These are phyloP conservation scores for Nephrotoma flavescens DNA, from an alignment of 2,888 invertebrate genomes.

Conservation along the genomic window DNA sequence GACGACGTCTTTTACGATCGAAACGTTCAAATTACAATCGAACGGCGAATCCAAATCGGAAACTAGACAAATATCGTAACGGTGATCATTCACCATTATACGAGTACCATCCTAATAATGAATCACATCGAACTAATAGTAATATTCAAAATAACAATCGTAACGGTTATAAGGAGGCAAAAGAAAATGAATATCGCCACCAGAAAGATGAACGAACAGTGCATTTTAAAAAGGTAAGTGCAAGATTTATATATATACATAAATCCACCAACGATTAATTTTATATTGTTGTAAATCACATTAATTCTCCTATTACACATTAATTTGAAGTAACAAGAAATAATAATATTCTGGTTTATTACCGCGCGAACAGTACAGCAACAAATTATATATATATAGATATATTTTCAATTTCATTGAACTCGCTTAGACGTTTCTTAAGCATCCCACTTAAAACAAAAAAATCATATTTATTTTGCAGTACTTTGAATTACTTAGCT, in stretches of 20 bases:
- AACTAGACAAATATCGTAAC: conserved; percentile 47
- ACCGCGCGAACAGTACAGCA: background rate
- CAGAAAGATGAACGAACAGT: background rate
- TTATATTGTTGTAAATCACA: background rate
- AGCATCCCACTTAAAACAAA: background rate
- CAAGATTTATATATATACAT: background rate
- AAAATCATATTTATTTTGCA: background rate
- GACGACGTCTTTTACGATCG: conserved; percentile 69
- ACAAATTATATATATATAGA: background rate
- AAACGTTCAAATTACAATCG: conserved; percentile 76
- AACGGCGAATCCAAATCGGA: conserved; percentile 46
- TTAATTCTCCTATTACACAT: background rate
- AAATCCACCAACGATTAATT: background rate
- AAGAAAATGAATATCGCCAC: background rate
- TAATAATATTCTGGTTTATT: background rate
- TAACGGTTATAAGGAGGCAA: background rate
- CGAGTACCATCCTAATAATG: background rate
- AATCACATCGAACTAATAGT: background rate
- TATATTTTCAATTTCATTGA: background rate
- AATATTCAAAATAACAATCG: conserved; percentile 13
- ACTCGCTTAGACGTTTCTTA: background rate
- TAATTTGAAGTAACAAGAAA: background rate
- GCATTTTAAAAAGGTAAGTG: background rate
- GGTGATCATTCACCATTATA: background rate
- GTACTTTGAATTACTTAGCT: background rate